Base-by-base conservation (phyloP, 1,140 invertebrate species). In the Brachionus manjavacas region DNA sequence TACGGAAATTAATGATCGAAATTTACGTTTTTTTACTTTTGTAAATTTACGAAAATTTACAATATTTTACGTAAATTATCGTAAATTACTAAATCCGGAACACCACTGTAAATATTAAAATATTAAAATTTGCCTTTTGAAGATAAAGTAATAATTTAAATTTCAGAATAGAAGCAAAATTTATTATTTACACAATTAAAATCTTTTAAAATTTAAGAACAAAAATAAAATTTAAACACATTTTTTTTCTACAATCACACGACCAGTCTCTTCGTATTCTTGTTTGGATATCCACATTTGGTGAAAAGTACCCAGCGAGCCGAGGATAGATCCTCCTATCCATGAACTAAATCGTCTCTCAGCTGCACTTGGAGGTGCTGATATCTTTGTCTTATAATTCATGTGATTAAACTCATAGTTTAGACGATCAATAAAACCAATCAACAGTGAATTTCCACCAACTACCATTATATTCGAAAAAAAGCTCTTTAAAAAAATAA, bases 251-350 rank as follows among this genome's bases (percentile, higher is more conserved):
- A 96, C 93, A 88, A 96, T 94, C 11, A 92, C 91, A 87, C 95
- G 95, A 7, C 95, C 95, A 1, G 92, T 93, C 87, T 96, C 95
- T 87, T 96, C 94, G 89, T 96, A 96, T 88, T 96, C 95, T 88
- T 95, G 94, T 85, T 94, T 94, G 0, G 94, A 95, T 85, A 96
- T 93, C 95, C 95, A 96, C 93, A 96, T 95, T 89, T 96, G 95
- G 87, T 96, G 95, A 90, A 96, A 96, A 16, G 94, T 74, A 1
- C 83, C 83, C 85, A 98, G 92, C 0, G 95, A 97, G 0, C 95
- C 96, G 28, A 98, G 89, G 85, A 98, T 98, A 0, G 96, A 97
- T 0, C 96, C 96, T 64, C 96, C 96, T 84, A 97, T 97, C 96
- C 96, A 98, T 7, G 95, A 94, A 28, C 95, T 95, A 90, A 95